Conservation (phyloP, 2,113 vertebrate genomes). For the Forbesichthys agassizii region DNA sequence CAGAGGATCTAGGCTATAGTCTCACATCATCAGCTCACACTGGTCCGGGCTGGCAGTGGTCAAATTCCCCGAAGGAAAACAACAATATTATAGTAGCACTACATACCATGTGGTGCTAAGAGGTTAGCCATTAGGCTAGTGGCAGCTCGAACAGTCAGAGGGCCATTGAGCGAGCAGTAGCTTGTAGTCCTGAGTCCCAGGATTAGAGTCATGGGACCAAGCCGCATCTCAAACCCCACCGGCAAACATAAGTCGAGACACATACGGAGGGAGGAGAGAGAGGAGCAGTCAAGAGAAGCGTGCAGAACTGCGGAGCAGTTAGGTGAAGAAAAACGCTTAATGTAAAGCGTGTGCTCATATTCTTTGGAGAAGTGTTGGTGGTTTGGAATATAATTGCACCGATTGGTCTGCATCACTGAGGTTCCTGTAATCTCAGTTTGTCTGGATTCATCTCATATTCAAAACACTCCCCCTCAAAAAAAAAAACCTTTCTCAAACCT, state of each 20-base stretch:
- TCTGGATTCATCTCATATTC: slow-evolving; percentile 41
- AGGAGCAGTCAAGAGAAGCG: slow-evolving; percentile 23
- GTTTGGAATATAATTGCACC: not conserved
- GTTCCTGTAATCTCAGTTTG: slow-evolving; percentile 36
- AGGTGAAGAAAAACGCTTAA: slow-evolving; percentile 50
- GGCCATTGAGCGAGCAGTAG: slow-evolving; percentile 62
- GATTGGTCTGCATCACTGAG: slow-evolving; percentile 12
- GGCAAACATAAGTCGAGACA: slow-evolving; percentile 21
- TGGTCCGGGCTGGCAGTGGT: not conserved
- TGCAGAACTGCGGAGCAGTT: slow-evolving; percentile 55
- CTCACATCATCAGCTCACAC: not conserved
- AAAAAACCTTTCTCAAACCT: slow-evolving; percentile 33
- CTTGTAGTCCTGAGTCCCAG: slow-evolving; percentile 58
- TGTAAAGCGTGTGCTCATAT: not conserved
- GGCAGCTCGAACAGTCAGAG: slow-evolving; percentile 47
- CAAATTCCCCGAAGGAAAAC: not conserved
- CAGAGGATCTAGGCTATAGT: not conserved
- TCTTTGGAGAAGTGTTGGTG: not conserved
- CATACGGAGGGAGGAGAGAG: slow-evolving; percentile 20
- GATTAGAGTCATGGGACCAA: slow-evolving; percentile 76
- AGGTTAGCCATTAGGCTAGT: slow-evolving; percentile 49
- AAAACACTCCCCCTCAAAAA: not conserved
- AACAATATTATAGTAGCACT: slow-evolving; percentile 7
- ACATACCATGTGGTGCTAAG: slow-evolving; percentile 9
- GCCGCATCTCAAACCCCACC: slow-evolving; percentile 64